Base-by-base conservation (phyloP, 35 echinoderm and acorn worm species). In the Stichopus chloronotus region DNA sequence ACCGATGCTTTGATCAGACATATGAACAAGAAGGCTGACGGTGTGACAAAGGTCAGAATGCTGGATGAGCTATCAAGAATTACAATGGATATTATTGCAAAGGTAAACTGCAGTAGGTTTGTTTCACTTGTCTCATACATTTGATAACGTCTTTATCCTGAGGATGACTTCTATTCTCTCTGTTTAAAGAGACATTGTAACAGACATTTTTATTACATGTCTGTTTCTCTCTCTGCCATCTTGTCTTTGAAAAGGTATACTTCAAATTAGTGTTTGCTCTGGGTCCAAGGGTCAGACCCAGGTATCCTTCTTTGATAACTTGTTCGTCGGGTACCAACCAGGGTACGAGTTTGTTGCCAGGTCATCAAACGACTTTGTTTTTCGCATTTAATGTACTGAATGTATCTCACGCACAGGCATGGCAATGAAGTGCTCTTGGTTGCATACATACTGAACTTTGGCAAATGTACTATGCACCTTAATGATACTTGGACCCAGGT, bases 21-120 rank as follows among this genome's bases (percentile, higher is more conserved):
- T 20, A 80, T 97, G 16, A 72, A 16, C 19, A 78, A 52, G 72
- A 95, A 91, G 55, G 96, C 96, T 79, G 96, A 97, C 60, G 96
- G 96, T 60, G 95, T 95, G 78, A 97, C 91, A 5, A 86, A 78
- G 63, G 94, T 97, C 14, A 53, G 19, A 53, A 91, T 97, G 92
- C 59, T 95, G 56, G 96, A 97, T 71, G 94, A 97, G 72, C 71
- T 97, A 5, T 90, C 92, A 7, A 93, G 90, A 65, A 59, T 91
- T 57, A 93, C 94, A 13, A 63, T 97, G 12, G 96, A 97, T 76
- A 72, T 97, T 25, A 97, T 97, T 57, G 94, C 88, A 13, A 97
- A 97, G 83, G 96, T 97, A 93, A 16, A 9, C 16, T 11, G 17
- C 19, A 77, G 72, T 7, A 1, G 16, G 17, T 22, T 77, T 13